Evolutionary conservation across 2,888 invertebrate genomes (phyloP).

Genomic region (Caenorhabditis becei): DNA sequence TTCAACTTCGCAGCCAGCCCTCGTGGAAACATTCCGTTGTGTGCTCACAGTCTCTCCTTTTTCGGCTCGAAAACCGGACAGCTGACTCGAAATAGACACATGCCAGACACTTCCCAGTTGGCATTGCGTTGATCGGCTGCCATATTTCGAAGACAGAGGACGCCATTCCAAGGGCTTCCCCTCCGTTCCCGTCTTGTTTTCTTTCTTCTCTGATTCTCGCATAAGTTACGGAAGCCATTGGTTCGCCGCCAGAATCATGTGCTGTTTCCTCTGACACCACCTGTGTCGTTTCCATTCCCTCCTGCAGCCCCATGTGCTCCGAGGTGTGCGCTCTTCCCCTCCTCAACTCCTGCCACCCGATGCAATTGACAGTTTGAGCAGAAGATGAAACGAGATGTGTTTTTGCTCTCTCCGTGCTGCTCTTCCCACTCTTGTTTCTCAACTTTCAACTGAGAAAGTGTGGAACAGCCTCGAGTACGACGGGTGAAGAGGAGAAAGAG

Average conservation of each 20-base stretch:
- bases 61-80: conserved; percentile 39
- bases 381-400: conserved; percentile 48
- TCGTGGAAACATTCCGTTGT: conserved; percentile 22
- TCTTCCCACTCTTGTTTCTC: conserved; percentile 25
- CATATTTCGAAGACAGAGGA: neutral
- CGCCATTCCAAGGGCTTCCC: conserved; percentile 19
- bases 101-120: neutral
- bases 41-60: conserved; percentile 17
- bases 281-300: conserved; percentile 16
- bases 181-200: too few relatives aligned
- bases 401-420: conserved; percentile 20
- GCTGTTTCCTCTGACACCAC: conserved; percentile 26
- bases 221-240: conserved; percentile 34
- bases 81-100: conserved; percentile 43
- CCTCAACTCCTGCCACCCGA: conserved; percentile 15
- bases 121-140: neutral
- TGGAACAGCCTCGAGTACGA: neutral
- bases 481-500: too few relatives aligned
- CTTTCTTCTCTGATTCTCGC: conserved; percentile 1
- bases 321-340: conserved; percentile 24
- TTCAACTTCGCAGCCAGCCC: neutral
- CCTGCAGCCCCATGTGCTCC: neutral
- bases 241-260: conserved; percentile 15
- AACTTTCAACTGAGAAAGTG: conserved; percentile 25
- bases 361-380: conserved; percentile 55